A percentile compares a stretch with the other conserved stretches of the same genome.
phyloP scores from a whole-genome alignment of 2,113 vertebrate species.

The Nansenia antarctica region DNA sequence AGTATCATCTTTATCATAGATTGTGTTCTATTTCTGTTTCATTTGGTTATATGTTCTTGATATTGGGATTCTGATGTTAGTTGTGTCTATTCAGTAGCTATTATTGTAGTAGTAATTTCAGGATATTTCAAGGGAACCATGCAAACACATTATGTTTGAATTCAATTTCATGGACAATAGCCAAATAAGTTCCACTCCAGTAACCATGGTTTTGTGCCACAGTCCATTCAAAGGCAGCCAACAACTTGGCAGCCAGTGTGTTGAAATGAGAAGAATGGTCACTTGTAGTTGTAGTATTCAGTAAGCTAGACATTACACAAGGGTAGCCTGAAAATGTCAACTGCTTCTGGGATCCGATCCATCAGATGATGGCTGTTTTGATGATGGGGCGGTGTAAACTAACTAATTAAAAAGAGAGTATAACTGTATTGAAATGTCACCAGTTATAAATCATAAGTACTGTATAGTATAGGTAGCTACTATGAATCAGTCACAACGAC shows the following conservation, averaged over 20 bases:
- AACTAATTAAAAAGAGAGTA: neutral
- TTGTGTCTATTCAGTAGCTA: too few species aligned
- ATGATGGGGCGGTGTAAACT: neutral
- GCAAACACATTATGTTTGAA: slow-evolving; percentile 35
- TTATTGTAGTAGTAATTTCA: slow-evolving; percentile 1
- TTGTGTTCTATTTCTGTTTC: too few species aligned
- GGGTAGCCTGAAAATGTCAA: neutral
- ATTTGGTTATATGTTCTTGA: too few species aligned
- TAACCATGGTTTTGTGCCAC: slow-evolving; percentile 52
- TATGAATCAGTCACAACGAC: neutral
- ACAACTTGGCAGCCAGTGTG: slow-evolving; percentile 36
- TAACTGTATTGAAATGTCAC: neutral
- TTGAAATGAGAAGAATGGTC: slow-evolving; percentile 46
- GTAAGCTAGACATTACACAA: slow-evolving; percentile 27
- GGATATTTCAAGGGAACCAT: slow-evolving; percentile 18
- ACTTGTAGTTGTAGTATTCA: slow-evolving; percentile 45
- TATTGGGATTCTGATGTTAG: too few species aligned
- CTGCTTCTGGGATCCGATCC: slow-evolving; percentile 19
- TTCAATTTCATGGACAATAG: slow-evolving; percentile 42
- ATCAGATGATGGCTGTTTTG: slow-evolving; percentile 4
- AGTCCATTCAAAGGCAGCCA: slow-evolving; percentile 50
- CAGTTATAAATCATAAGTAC: too few species aligned
- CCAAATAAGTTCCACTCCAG: slow-evolving; percentile 65
- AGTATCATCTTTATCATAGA: too few species aligned
- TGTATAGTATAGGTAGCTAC: too few species aligned